These are phyloP conservation scores for Corydoras sp. DNA, from an alignment of 2,113 vertebrate species.

Conservation along the genomic window DNA sequence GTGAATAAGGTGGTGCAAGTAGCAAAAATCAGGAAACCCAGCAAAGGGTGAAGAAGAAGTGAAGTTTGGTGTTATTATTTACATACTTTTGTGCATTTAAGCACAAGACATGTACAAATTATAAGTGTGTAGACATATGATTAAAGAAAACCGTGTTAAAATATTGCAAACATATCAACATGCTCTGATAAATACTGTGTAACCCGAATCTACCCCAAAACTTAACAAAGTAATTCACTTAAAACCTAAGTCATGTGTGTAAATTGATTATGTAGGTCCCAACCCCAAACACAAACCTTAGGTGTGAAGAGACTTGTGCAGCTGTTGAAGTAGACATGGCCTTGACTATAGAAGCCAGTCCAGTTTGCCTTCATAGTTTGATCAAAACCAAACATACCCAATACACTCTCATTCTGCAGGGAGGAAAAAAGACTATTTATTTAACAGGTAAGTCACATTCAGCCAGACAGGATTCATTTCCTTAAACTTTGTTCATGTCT, in stretches of 20 bases:
- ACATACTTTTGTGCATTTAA: no score
- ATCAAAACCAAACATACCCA: slow-evolving; percentile 71
- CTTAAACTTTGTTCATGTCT: background rate
- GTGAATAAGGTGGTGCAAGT: no score
- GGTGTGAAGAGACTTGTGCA: slow-evolving; percentile 78
- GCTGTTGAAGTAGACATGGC: slow-evolving; percentile 70
- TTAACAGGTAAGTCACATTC: background rate
- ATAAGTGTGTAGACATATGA: no score
- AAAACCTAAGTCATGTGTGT: background rate
- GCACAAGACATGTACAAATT: no score
- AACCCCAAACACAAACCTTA: slow-evolving; percentile 61
- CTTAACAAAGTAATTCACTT: background rate
- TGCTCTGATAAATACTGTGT: no score
- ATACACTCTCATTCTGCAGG: slow-evolving; percentile 71
- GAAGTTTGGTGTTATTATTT: no score
- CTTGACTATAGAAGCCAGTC: slow-evolving; percentile 79
- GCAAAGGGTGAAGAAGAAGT: no score
- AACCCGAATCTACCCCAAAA: no score
- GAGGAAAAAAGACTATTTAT: background rate
- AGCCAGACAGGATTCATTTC: background rate
- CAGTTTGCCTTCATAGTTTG: slow-evolving; percentile 73
- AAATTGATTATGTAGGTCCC: no score
- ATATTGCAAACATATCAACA: no score
- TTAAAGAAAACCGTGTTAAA: no score
- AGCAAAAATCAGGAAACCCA: no score